A percentile compares a stretch with the other conserved stretches of the same genome.
These are phyloP conservation scores for Megaleporinus macrocephalus DNA, from an alignment of 2,113 vertebrate genomes.

Conservation along the genomic window DNA sequence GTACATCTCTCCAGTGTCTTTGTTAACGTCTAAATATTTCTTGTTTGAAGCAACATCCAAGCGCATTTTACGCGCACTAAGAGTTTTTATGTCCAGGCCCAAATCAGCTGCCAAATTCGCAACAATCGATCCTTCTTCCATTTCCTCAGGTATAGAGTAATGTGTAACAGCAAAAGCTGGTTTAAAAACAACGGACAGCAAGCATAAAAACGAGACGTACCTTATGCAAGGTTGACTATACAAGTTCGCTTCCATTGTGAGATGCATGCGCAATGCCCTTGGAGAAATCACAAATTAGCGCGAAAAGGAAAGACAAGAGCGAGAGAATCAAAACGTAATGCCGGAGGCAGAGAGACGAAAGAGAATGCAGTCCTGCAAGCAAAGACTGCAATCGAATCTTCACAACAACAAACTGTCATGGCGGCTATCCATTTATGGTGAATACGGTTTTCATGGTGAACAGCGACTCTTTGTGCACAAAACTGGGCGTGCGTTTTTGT, in stretches of 20 bases:
- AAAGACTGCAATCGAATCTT: slow-evolving; percentile 18
- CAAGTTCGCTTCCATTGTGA: background rate
- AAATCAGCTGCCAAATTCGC: slow-evolving; percentile 73
- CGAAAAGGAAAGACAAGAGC: background rate
- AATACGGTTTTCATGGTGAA: background rate
- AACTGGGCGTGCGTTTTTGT: background rate
- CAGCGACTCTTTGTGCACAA: slow-evolving; percentile 21
- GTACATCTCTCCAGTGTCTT: slow-evolving; percentile 68
- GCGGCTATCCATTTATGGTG: too few species aligned
- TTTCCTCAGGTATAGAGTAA: slow-evolving; percentile 50
- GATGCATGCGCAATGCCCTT: too few species aligned
- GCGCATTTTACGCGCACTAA: slow-evolving; percentile 52
- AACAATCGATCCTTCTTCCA: slow-evolving; percentile 39
- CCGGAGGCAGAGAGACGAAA: too few species aligned
- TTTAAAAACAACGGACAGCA: background rate
- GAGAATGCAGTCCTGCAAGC: slow-evolving; percentile 2
- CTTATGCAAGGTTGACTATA: too few species aligned
- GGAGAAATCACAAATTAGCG: too few species aligned
- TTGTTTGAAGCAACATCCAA: slow-evolving; percentile 62
- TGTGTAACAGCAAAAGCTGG: slow-evolving; percentile 6
- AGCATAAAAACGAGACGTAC: background rate
- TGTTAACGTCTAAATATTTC: slow-evolving; percentile 80
- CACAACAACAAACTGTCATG: slow-evolving; percentile 15
- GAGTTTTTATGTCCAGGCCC: slow-evolving; percentile 62
- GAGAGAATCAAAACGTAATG: too few species aligned